Conservation (phyloP, 2,888 invertebrate genomes). For the Cyrtodaria siliqua region DNA sequence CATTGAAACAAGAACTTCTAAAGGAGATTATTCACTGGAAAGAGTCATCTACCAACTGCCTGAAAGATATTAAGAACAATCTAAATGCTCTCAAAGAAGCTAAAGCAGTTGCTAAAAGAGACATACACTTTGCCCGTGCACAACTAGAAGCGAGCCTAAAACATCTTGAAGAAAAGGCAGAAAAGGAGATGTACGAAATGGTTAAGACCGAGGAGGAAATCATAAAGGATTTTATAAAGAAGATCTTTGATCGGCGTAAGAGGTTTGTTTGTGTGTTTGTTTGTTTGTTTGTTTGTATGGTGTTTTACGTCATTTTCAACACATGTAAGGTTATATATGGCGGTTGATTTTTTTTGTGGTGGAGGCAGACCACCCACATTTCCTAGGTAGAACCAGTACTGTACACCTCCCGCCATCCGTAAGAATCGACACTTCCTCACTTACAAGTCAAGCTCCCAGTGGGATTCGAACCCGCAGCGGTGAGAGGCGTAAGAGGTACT, state of each 20-base stretch:
- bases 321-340: no score
- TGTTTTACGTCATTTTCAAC: no score
- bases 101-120: slow-evolving; percentile 34
- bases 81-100: slow-evolving; percentile 35
- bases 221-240: slow-evolving; percentile 34
- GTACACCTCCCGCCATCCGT: no score
- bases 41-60: slow-evolving; percentile 26
- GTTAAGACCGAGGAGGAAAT: slow-evolving; percentile 41
- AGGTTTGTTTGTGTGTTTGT: no score
- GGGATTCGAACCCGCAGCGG: no score
- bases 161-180: slow-evolving; percentile 44
- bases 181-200: slow-evolving; percentile 24
- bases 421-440: no score
- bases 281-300: no score
- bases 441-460: no score
- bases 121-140: slow-evolving; percentile 47
- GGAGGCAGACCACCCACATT: no score
- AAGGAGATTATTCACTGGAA: slow-evolving; percentile 57
- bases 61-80: slow-evolving; percentile 35
- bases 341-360: no score
- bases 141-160: slow-evolving; percentile 36
- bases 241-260: slow-evolving; percentile 28
- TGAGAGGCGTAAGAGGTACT: no score
- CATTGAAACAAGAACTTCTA: slow-evolving; percentile 37
- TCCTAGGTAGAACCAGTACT: no score